Conservation (phyloP, 2,888 invertebrate species). For the Melinaea menophilus region DNA sequence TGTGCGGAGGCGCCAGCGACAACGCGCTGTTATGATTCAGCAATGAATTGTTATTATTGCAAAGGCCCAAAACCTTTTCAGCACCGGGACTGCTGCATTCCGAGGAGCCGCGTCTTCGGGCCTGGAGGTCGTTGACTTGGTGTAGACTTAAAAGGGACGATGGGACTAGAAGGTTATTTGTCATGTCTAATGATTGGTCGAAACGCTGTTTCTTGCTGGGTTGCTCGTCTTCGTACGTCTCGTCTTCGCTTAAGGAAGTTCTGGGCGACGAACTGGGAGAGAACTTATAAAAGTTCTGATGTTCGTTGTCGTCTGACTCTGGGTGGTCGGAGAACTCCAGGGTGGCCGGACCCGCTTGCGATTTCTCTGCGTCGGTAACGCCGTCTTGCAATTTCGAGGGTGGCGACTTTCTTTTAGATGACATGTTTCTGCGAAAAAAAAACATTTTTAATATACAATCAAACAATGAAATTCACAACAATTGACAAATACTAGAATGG, state of each 20-base stretch:
- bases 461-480: too few species aligned
- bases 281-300: slow-evolving; percentile 67
- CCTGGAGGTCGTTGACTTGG: slow-evolving; percentile 74
- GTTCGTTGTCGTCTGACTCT: slow-evolving; percentile 65
- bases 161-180: slow-evolving; percentile 78
- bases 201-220: slow-evolving; percentile 80
- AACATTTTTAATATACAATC: slow-evolving; percentile 6
- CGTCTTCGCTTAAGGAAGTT: slow-evolving; percentile 78
- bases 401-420: slow-evolving; percentile 97
- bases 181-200: slow-evolving; percentile 79
- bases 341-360: slow-evolving; percentile 74
- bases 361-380: slow-evolving; percentile 71
- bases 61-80: slow-evolving; percentile 81
- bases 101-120: slow-evolving; percentile 77
- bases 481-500: too few species aligned
- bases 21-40: slow-evolving; percentile 79
- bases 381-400: slow-evolving; percentile 94
- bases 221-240: slow-evolving; percentile 79
- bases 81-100: slow-evolving; percentile 86
- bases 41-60: slow-evolving; percentile 81
- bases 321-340: slow-evolving; percentile 67
- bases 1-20: slow-evolving; percentile 75
- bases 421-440: slow-evolving; percentile 90
- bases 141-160: slow-evolving; percentile 76
- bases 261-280: slow-evolving; percentile 70